A percentile compares a stretch with the other conserved stretches of the same genome.
phyloP scores from a whole-genome alignment of 2,888 invertebrate genomes.

The Opisthograptis luteolata region DNA sequence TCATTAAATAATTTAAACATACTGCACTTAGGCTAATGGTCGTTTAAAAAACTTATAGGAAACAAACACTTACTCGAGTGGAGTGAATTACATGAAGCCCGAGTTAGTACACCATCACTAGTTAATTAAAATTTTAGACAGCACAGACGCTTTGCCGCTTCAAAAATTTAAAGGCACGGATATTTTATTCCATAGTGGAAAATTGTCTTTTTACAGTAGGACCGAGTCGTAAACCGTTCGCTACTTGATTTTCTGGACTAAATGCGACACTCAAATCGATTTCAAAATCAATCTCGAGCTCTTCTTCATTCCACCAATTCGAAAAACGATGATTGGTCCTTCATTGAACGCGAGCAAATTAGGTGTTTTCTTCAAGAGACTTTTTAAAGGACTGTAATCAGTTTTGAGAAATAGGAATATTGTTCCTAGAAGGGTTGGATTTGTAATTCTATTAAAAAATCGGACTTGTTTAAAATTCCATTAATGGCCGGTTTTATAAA shows the following conservation, averaged over 20 bases:
- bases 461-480: too few species aligned
- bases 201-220: constrained; percentile 61
- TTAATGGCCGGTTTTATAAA: too few species aligned
- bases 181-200: constrained; percentile 52
- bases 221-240: constrained; percentile 56
- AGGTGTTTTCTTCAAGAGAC: too few species aligned
- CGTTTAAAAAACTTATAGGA: constrained; percentile 46
- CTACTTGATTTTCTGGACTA: constrained; percentile 34
- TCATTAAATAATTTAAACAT: constrained; percentile 66
- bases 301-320: too few species aligned
- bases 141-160: constrained; percentile 50
- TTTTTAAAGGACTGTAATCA: too few species aligned
- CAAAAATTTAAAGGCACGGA: constrained; percentile 68
- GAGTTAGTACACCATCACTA: constrained; percentile 1
- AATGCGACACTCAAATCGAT: constrained; percentile 40
- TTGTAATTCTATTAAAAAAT: too few species aligned
- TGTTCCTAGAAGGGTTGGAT: too few species aligned
- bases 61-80: constrained; percentile 47
- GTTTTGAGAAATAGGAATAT: too few species aligned
- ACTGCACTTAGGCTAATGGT: constrained; percentile 54
- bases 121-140: constrained; percentile 20
- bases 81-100: constrained; percentile 47
- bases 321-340: too few species aligned
- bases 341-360: too few species aligned
- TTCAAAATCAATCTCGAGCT: too few species aligned